Evolutionary conservation across 2,888 invertebrate species (phyloP).

Genomic region (Lycia hirtaria): DNA sequence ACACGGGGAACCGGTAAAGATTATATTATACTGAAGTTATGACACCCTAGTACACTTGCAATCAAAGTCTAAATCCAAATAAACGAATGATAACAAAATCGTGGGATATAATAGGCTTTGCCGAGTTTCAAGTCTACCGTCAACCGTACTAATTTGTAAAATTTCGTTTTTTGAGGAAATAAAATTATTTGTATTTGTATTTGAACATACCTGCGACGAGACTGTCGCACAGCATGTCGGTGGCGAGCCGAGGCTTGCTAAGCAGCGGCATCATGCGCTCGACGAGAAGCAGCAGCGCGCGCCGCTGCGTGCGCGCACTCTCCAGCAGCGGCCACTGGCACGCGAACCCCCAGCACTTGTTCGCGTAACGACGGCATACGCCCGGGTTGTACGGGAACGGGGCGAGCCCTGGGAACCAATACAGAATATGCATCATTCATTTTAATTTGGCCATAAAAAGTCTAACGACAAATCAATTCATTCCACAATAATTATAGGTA

Average conservation of each 20-base stretch:
- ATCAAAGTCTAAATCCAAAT: too few species aligned
- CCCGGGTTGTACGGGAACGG: conserved; percentile 86
- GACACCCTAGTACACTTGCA: too few species aligned
- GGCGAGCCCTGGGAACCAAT: conserved; percentile 54
- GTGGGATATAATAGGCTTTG: too few species aligned
- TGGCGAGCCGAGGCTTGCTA: conserved; percentile 92
- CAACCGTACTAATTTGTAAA: too few species aligned
- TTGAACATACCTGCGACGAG: conserved; percentile 85
- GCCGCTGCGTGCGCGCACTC: conserved; percentile 88
- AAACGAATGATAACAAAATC: too few species aligned
- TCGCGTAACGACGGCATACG: conserved; percentile 84
- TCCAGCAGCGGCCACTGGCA: conserved; percentile 89
- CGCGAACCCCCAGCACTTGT: conserved; percentile 91
- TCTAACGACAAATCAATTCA: too few species aligned
- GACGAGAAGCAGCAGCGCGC: conserved; percentile 91
- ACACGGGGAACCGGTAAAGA: conserved; percentile 83
- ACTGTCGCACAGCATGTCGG: conserved; percentile 96
- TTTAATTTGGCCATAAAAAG: too few species aligned
- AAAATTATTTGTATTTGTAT: too few species aligned
- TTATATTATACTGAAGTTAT: too few species aligned
- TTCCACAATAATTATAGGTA: too few species aligned
- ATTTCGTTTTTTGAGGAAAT: too few species aligned
- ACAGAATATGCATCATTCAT: not conserved
- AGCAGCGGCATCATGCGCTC: conserved; percentile 93
- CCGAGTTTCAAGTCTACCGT: too few species aligned